Base-by-base conservation (phyloP, 1,140 invertebrate genomes). In the Drosophila ananassae region DNA sequence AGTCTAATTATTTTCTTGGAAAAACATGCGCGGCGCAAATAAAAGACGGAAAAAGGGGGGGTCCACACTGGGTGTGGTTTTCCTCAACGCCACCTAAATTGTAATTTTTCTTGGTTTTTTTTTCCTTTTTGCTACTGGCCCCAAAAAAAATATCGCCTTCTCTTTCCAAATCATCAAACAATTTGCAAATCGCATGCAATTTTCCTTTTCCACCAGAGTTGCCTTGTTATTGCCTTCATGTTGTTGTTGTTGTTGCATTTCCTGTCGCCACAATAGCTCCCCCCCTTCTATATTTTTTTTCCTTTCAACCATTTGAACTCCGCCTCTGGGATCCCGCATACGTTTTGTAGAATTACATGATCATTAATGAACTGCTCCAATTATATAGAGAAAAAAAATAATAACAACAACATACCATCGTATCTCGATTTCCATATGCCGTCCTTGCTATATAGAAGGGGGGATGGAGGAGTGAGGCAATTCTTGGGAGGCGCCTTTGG, bases 121-220 rank as follows among this genome's bases (percentile, higher is more conserved):
- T 25, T 5, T 32, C 12, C 22, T 32, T 10, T 46, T 25, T 12
- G 28, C 24, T 37, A 21, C 25, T n/a, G 46, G 46, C 30, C 62
- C 67, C 44, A 56, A 69, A 71, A 69, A 41, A 44, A 21, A 9
- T 17, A 44, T 84, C 51, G 74, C 76, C 82, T 68, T 85, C 82
- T 85, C 82, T 87, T 87, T 85, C 82, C 81, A 74, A 85, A 87
- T 85, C 78, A 82, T 85, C 73, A 85, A 84, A 76, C 80, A 85
- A 85, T 84, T 84, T 84, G 73, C 81, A 74, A 85, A 80, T 73
- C 81, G 73, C 81, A 85, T 74, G 81, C 81, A 80, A 84, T 80
- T 77, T 73, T 34, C 58, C 58, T 47, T 68, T 75, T 30, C 55
- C 46, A 44, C 56, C 66, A 63, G 12, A 50, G 34, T 17, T 32